Base-by-base conservation (phyloP, 2,888 invertebrate genomes). In the Cerastoderma edule region DNA sequence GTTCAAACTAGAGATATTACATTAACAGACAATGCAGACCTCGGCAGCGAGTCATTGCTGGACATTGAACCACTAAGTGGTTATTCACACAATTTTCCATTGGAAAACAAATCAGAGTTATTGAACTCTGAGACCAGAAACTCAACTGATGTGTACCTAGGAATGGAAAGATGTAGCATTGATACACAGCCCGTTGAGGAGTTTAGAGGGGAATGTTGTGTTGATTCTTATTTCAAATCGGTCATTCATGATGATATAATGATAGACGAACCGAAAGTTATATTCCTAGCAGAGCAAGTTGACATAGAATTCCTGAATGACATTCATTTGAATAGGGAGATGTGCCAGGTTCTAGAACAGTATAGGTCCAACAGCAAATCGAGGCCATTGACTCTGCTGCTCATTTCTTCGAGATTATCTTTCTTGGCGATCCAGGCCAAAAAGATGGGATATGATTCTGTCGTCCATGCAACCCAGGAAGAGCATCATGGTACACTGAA, bases 381-480 rank as follows among this genome's bases (percentile, higher is more conserved):
- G 19, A 35, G 32, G 8, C 22, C 44, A 6, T 67, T 82, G n/a
- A 78, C 84, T n/a, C 30, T 89, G n/a, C 67, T 90, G n/a, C 86
- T 85, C 68, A 64, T 86, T 16, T 78, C 85, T 27, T 76, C 76
- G 39, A 86, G 84, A 32, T 83, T 89, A 16, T 88, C 89, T 53
- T 85, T 86, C 33, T 70, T 91, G 10, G 83, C 85, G 33, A 70
- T 90, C 22, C 89, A 89, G 74, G 85, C 87, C 22, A 69, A 76
- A 28, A 83, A 84, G 60, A 64, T 85, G 50, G 88, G 88, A 5
- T 85, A 82, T 50, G 64, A 64, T 22, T 69, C 71, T 24, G 86
- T 87, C 22, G 75, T 81, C 19, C 75, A 88, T 67, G 83, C 82
- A 39, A 80, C 80, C 13, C 72, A 69, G 8, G 83, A 80, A 32